phyloP scores from a whole-genome alignment of 1,140 invertebrate species.

The Hypsibius dujardini region DNA sequence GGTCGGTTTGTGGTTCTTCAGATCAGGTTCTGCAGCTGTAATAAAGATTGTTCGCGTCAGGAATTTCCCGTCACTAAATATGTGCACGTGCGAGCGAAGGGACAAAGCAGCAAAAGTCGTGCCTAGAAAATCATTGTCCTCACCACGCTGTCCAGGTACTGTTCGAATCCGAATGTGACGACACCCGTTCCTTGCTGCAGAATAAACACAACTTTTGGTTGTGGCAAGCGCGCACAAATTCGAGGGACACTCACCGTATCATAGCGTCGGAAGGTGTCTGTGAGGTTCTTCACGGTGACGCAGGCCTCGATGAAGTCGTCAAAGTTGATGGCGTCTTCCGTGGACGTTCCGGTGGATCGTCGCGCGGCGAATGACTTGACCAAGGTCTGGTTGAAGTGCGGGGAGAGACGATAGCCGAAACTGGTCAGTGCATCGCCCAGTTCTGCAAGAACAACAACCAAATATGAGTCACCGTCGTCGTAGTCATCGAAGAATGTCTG shows the following conservation, averaged over 20 bases:
- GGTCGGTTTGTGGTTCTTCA: too few relatives aligned
- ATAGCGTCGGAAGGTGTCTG: slow-evolving; percentile 32
- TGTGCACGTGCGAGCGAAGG: too few relatives aligned
- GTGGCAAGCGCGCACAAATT: too few relatives aligned
- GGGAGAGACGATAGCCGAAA: slow-evolving; percentile 34
- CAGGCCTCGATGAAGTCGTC: slow-evolving; percentile 36
- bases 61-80: too few relatives aligned
- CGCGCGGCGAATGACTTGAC: slow-evolving; percentile 30
- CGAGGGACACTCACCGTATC: too few relatives aligned
- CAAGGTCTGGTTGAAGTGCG: slow-evolving; percentile 31
- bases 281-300: slow-evolving; percentile 34
- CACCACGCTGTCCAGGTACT: background rate
- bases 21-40: too few relatives aligned
- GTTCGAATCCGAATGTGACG: slow-evolving; percentile 2
- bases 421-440: slow-evolving; percentile 31
- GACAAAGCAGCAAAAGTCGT: too few relatives aligned
- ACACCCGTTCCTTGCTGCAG: background rate
- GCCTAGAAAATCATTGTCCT: too few relatives aligned
- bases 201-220: too few relatives aligned
- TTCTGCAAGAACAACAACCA: slow-evolving; percentile 27
- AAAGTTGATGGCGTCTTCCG: slow-evolving; percentile 31
- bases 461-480: too few relatives aligned
- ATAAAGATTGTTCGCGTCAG: too few relatives aligned
- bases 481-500: too few relatives aligned
- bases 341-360: slow-evolving; percentile 18